Evolutionary conservation across 1,140 invertebrate genomes (phyloP).

Genomic region (Halyomorpha halys): DNA sequence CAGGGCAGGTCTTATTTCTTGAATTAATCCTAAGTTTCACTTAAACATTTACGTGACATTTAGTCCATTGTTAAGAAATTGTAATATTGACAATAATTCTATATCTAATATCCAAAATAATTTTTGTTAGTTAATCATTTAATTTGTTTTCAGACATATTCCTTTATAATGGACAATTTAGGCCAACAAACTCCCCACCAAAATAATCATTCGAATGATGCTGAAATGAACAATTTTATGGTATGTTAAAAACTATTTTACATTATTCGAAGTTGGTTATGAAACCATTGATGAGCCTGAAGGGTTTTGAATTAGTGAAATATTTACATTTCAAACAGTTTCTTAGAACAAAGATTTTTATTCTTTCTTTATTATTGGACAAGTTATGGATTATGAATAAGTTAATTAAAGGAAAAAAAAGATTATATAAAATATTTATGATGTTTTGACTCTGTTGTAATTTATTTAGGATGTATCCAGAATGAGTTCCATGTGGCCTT

Average conservation of each 20-base stretch:
- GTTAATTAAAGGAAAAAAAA: neutral
- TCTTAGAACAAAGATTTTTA: neutral
- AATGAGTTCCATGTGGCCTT: conserved; percentile 15
- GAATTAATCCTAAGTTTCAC: no score
- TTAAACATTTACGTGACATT: no score
- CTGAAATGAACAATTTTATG: conserved; percentile 11
- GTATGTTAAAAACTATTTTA: neutral
- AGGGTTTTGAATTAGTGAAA: no score
- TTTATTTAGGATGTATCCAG: conserved; percentile 17
- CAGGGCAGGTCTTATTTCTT: no score
- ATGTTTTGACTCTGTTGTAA: conserved; percentile 8
- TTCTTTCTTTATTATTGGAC: neutral
- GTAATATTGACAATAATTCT: no score
- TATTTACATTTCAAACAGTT: neutral
- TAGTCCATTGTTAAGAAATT: no score
- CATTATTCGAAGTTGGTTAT: neutral
- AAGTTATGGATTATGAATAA: neutral
- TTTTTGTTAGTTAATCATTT: no score
- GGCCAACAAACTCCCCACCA: neutral
- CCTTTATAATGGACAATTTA: conserved; percentile 6
- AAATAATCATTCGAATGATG: neutral
- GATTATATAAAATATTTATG: neutral
- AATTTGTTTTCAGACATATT: no score
- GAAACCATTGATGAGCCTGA: no score
- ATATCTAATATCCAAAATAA: no score